Percentiles rank a stretch among this genome's conserved stretches.
phyloP scores from a whole-genome alignment of 2,888 invertebrate genomes.

The Drosophila algonquin region DNA sequence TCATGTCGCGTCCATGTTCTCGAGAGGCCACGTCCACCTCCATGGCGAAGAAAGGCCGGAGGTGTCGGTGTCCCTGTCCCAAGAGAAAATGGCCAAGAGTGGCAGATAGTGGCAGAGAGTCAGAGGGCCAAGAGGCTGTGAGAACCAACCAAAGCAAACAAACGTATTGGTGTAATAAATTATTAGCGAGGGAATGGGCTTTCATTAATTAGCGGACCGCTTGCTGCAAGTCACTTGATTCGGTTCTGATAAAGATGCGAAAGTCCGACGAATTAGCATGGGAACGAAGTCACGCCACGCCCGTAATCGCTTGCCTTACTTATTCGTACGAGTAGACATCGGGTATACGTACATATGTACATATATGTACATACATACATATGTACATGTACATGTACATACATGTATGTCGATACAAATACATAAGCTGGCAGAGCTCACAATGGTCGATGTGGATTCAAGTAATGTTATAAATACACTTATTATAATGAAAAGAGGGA shows the following conservation, averaged over 20 bases:
- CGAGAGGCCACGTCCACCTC: neutral
- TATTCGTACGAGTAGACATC: neutral
- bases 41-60: slow-evolving; percentile 32
- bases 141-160: slow-evolving; percentile 43
- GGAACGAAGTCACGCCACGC: neutral
- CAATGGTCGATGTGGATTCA: no score
- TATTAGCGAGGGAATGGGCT: slow-evolving; percentile 13
- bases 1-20: slow-evolving; percentile 9
- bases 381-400: neutral
- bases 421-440: no score
- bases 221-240: slow-evolving; percentile 57
- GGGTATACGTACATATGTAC: neutral
- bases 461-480: neutral
- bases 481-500: neutral
- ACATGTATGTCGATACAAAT: no score
- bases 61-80: slow-evolving; percentile 10
- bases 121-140: slow-evolving; percentile 57
- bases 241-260: slow-evolving; percentile 51
- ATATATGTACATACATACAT: no score
- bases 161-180: slow-evolving; percentile 42
- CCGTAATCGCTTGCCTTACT: neutral
- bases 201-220: slow-evolving; percentile 56
- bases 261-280: neutral
- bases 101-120: slow-evolving; percentile 6
- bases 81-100: slow-evolving; percentile 31